Evolutionary conservation across 2,113 vertebrate genomes (phyloP), one percentile per base, ranked within the genome.

Genomic region (Pardalotus punctatus): DNA sequence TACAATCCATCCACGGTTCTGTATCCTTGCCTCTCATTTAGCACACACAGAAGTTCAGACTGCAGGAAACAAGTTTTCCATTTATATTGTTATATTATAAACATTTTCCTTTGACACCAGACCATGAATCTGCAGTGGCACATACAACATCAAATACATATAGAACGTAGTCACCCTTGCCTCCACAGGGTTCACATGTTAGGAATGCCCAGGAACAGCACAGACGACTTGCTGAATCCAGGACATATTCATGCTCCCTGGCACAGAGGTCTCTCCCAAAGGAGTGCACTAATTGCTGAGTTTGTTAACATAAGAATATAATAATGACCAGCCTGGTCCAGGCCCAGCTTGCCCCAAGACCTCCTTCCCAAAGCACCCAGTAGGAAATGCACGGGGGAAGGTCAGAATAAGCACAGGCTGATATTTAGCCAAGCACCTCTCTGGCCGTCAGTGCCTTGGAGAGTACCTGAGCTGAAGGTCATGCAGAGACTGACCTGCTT

Each of bases 81-180:
- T 92, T 91, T 92, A 8, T 43, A 11, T 20, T 35, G 9, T 28
- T 57, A 8, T 2, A 17, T n/a, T 36, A 17, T 7, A 53, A 90
- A n/a, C 3, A 25, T 66, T 27, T 82, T 74, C 14, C 18, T 72
- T 56, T 48, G 47, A 24, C 36, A 81, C 18, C 23, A 72, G 28
- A 24, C 14, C 29, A 29, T 4, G 60, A 90, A 10, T 25, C 80
- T 72, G 31, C 36, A 22, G 43, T 18, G 64, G 29, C 15, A 45
- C 6, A 9, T 19, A 6, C 13, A 29, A 38, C 1, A 2, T 31
- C 2, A 11, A 64, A 42, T 18, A 11, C 20, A 9, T 4, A 5
- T 0, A 1, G 19, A 33, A 9, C 0, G 0, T 5, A 27, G n/a
- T 6, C 11, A 11, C 27, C 38, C 18, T 61, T 54, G 45, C 24